Percentiles rank a stretch among this genome's conserved stretches.
Evolutionary conservation across 2,113 vertebrate genomes (phyloP).

Genomic region (Cephalopholis sonnerati): DNA sequence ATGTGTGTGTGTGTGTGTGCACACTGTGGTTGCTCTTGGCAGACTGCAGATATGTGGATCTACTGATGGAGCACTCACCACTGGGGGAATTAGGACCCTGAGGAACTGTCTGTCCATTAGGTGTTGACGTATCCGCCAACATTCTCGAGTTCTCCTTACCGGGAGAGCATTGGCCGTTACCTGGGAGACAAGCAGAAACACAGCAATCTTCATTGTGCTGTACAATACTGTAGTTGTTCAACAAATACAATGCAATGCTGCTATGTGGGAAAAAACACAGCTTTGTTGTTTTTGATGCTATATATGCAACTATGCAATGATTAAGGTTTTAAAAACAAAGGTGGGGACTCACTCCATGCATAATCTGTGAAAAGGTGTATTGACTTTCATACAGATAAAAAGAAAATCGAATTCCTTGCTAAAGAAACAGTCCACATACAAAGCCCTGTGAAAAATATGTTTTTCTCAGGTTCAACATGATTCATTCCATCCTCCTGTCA

Average conservation of each 20-base stretch:
- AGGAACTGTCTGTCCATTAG: slow-evolving; percentile 93
- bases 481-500: slow-evolving; percentile 2
- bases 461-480: background rate
- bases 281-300: background rate
- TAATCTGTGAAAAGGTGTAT: too few species aligned
- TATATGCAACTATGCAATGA: background rate
- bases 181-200: slow-evolving; percentile 86
- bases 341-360: background rate
- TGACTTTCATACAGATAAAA: background rate
- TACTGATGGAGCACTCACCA: slow-evolving; percentile 87
- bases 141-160: slow-evolving; percentile 93
- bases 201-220: slow-evolving; percentile 49
- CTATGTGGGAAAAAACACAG: background rate
- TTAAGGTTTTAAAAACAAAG: background rate
- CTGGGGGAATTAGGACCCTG: slow-evolving; percentile 90
- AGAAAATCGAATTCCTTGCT: background rate
- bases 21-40: slow-evolving; percentile 3
- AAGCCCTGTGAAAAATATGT: background rate
- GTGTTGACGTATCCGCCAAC: slow-evolving; percentile 93
- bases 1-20: background rate
- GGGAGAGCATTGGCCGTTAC: slow-evolving; percentile 97
- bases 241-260: background rate
- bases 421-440: background rate
- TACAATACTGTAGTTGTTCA: slow-evolving; percentile 24
- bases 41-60: slow-evolving; percentile 7